Percentiles rank a stretch among this genome's conserved stretches.
Conservation (phyloP, 2,113 vertebrate species). For the Oxyruncus cristatus region DNA sequence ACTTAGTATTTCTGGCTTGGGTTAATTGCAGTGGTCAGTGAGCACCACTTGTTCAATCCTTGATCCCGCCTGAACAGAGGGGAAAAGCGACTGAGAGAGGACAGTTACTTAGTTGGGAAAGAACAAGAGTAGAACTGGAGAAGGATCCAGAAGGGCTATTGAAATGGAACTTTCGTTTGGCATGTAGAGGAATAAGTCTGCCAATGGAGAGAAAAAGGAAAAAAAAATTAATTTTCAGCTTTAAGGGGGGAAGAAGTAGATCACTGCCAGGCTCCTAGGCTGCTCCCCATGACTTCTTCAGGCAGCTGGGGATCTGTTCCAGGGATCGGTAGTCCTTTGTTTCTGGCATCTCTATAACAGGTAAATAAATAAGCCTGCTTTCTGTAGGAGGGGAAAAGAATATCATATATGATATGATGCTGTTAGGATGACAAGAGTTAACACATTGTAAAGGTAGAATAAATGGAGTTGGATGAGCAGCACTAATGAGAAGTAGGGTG, state of each 20-base stretch:
- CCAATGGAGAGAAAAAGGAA: neutral
- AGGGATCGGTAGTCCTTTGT: neutral
- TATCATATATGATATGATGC: neutral
- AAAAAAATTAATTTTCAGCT: neutral
- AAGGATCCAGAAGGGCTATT: neutral
- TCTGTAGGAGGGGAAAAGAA: neutral
- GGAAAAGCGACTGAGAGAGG: neutral
- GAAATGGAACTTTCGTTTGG: neutral
- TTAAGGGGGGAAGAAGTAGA: neutral
- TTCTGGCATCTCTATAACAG: neutral
- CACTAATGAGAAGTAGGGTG: neutral
- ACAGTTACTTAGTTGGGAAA: neutral
- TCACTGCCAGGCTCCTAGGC: neutral
- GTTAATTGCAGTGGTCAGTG: neutral
- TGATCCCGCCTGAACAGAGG: neutral
- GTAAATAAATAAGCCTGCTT: neutral
- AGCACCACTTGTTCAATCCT: accelerated
- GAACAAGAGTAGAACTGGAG: neutral
- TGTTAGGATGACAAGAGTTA: neutral
- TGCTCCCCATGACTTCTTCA: neutral
- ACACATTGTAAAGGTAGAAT: neutral
- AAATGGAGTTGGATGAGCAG: neutral
- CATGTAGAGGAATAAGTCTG: neutral
- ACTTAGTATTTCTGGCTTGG: neutral
- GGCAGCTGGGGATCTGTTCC: neutral